These are phyloP conservation scores for Sipha maydis DNA, from an alignment of 2,888 invertebrate genomes.

Conservation along the genomic window DNA sequence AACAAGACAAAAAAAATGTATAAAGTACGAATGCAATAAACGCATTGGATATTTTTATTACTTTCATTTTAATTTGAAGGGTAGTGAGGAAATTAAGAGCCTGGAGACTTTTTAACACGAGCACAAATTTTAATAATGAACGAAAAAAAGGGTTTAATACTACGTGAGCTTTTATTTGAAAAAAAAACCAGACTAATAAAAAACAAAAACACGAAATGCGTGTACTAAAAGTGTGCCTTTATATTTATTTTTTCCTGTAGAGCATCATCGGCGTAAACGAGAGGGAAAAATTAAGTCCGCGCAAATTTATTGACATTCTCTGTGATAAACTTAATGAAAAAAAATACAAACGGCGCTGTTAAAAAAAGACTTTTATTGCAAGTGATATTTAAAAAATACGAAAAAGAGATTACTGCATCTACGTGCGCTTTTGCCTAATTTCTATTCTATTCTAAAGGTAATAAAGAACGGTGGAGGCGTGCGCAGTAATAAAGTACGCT, in stretches of 20 bases:
- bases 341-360: slow-evolving; percentile 32
- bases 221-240: slow-evolving; percentile 37
- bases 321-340: slow-evolving; percentile 61
- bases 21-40: slow-evolving; percentile 50
- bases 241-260: neutral
- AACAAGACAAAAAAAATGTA: neutral
- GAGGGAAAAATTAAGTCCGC: slow-evolving; percentile 59
- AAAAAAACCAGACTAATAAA: slow-evolving; percentile 57
- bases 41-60: slow-evolving; percentile 60
- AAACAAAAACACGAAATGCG: slow-evolving; percentile 57
- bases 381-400: slow-evolving; percentile 50
- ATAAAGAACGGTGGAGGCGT: slow-evolving; percentile 45
- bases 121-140: slow-evolving; percentile 62
- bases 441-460: slow-evolving; percentile 48
- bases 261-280: slow-evolving; percentile 46
- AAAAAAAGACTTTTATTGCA: slow-evolving; percentile 60
- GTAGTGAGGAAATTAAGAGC: slow-evolving; percentile 36
- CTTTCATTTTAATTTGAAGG: slow-evolving; percentile 60
- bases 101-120: slow-evolving; percentile 56
- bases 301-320: slow-evolving; percentile 60
- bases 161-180: slow-evolving; percentile 55
- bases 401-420: slow-evolving; percentile 43
- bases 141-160: slow-evolving; percentile 60
- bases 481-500: slow-evolving; percentile 51
- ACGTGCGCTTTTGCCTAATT: slow-evolving; percentile 60